Percentiles rank a stretch among this genome's conserved stretches.
Evolutionary conservation across 2,888 invertebrate genomes (phyloP).

Genomic region (Zonitis immaculata): DNA sequence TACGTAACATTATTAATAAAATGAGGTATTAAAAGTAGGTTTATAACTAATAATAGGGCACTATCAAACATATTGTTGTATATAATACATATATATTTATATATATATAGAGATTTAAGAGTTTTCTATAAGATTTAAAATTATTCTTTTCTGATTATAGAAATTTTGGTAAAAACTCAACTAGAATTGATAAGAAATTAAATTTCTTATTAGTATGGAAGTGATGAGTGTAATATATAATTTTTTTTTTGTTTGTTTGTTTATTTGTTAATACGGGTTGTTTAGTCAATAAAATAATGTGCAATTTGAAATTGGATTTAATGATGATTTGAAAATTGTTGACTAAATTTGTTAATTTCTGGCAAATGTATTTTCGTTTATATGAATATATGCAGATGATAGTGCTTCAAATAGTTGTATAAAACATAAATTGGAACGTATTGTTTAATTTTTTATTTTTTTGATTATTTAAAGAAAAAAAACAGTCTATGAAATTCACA

Average conservation of each 20-base stretch:
- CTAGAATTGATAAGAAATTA: conserved; percentile 4
- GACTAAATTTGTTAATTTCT: conserved; percentile 14
- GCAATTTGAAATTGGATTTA: conserved; percentile 7
- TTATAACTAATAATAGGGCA: neutral
- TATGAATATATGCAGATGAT: conserved; percentile 7
- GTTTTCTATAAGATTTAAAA: conserved; percentile 1
- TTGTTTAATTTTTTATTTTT: too few species aligned
- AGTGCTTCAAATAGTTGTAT: conserved; percentile 10
- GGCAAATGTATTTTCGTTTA: neutral
- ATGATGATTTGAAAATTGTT: conserved; percentile 4
- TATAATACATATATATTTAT: too few species aligned
- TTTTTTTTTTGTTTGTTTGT: conserved; percentile 9
- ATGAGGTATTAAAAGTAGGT: neutral
- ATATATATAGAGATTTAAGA: neutral
- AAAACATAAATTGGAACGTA: conserved; percentile 1
- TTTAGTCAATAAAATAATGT: conserved; percentile 21
- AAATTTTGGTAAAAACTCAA: neutral
- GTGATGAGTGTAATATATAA: neutral
- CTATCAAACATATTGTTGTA: conserved; percentile 1
- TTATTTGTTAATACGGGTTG: conserved; percentile 16
- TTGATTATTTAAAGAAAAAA: conserved; percentile 2
- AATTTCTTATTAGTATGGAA: conserved; percentile 9
- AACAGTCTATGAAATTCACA: conserved; percentile 1
- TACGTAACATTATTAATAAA: neutral
- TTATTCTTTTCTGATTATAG: conserved; percentile 19